phyloP scores from a whole-genome alignment of 2,888 invertebrate species.

The Sarcophaga caerulescens region DNA sequence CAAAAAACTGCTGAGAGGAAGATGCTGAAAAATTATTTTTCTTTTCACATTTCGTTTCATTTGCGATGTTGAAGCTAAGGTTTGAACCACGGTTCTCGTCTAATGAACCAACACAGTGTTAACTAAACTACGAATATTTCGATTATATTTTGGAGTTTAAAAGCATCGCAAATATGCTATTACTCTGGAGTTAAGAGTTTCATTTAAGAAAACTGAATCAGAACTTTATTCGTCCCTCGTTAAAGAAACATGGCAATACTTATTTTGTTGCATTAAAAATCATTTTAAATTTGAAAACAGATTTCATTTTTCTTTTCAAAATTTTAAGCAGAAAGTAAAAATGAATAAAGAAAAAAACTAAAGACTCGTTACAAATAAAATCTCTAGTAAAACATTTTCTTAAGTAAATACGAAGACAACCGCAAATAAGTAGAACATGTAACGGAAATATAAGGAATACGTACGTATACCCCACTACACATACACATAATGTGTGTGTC shows the following conservation, averaged over 20 bases:
- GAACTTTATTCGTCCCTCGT: too few species aligned
- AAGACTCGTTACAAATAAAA: slow-evolving; percentile 15
- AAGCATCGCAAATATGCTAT: too few species aligned
- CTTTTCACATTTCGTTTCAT: too few species aligned
- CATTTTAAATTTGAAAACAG: slow-evolving; percentile 11
- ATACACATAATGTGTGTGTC: neutral
- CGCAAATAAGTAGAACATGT: slow-evolving; percentile 48
- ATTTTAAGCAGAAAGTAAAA: neutral
- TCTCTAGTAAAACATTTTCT: slow-evolving; percentile 57
- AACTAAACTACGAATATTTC: too few species aligned
- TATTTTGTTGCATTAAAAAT: neutral
- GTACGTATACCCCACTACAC: neutral
- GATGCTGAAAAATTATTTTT: too few species aligned
- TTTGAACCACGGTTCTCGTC: too few species aligned
- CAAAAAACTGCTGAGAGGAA: too few species aligned
- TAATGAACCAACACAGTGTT: too few species aligned
- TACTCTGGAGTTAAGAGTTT: too few species aligned
- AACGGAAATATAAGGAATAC: neutral
- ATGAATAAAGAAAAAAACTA: neutral
- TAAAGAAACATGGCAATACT: neutral
- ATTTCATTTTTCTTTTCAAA: neutral
- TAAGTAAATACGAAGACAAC: slow-evolving; percentile 62
- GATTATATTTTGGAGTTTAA: too few species aligned
- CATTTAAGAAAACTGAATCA: too few species aligned
- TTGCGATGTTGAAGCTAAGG: too few species aligned